phyloP scores from a whole-genome alignment of 2,888 invertebrate species.

The Andrena minutula region DNA sequence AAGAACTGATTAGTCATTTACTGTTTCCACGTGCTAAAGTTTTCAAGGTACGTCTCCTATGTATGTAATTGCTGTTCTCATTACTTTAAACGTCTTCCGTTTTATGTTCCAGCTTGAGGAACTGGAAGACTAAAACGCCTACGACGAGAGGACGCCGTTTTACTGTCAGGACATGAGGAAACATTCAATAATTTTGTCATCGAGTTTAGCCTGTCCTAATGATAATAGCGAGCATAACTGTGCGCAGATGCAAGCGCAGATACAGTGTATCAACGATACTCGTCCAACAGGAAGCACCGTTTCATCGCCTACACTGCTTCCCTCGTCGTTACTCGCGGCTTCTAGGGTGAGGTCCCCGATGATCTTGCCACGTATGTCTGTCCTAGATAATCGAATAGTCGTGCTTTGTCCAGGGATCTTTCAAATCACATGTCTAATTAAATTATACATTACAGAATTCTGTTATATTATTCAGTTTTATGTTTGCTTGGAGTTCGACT shows the following conservation, averaged over 20 bases:
- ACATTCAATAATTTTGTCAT: constrained; percentile 34
- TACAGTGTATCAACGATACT: neutral
- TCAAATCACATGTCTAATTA: neutral
- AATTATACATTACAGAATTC: neutral
- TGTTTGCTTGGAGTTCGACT: too few relatives aligned
- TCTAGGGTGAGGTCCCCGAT: neutral
- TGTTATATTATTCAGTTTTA: too few relatives aligned
- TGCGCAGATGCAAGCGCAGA: neutral
- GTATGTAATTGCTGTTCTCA: neutral
- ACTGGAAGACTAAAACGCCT: constrained; percentile 23
- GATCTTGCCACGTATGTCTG: neutral
- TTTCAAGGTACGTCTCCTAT: too few relatives aligned
- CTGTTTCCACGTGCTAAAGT: neutral
- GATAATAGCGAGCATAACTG: constrained; percentile 19
- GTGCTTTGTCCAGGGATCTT: neutral
- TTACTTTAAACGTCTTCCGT: neutral
- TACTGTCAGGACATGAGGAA: constrained; percentile 7
- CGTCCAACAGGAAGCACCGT: constrained; percentile 31
- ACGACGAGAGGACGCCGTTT: constrained; percentile 9
- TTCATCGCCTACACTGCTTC: constrained; percentile 31
- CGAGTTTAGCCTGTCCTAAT: constrained; percentile 4
- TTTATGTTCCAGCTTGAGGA: neutral
- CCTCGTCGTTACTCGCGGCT: constrained; percentile 18
- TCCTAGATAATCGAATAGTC: neutral
- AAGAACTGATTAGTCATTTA: too few relatives aligned